A percentile compares a stretch with the other conserved stretches of the same genome.
Evolutionary conservation across 2,888 invertebrate species (phyloP).

Genomic region (Anaspis maculata): DNA sequence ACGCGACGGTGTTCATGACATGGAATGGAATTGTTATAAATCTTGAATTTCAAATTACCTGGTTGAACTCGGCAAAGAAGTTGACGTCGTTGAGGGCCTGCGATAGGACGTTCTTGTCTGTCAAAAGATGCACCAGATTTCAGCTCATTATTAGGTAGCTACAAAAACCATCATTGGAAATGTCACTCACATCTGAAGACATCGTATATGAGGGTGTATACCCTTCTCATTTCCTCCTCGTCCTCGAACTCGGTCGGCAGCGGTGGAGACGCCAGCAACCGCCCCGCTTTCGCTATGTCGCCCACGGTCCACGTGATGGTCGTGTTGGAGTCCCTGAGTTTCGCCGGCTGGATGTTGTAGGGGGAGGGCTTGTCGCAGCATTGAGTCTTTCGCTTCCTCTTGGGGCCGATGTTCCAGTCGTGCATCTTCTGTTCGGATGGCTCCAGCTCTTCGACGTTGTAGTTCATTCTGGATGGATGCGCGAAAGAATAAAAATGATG

Average conservation of each 20-base stretch:
- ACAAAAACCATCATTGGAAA: no score
- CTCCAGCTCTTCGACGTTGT: no score
- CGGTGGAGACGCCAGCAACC: constrained; percentile 47
- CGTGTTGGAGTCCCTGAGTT: constrained; percentile 3
- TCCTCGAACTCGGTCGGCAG: constrained; percentile 47
- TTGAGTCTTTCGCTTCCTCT: constrained; percentile 16
- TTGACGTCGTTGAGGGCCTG: constrained; percentile 55
- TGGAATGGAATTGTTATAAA: no score
- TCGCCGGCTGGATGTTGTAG: not conserved
- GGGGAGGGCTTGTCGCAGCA: constrained; percentile 14
- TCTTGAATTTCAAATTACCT: no score
- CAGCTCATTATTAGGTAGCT: no score
- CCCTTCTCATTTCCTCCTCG: constrained; percentile 66
- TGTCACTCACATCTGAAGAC: constrained; percentile 65
- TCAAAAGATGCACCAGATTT: constrained; percentile 27
- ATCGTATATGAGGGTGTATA: constrained; percentile 65
- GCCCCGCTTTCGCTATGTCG: constrained; percentile 50
- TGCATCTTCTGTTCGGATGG: constrained; percentile 23
- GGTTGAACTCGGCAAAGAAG: no score
- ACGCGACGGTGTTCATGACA: no score
- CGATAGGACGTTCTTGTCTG: constrained; percentile 61
- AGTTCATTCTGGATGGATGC: no score
- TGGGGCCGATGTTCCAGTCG: constrained; percentile 36
- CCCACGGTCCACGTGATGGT: constrained; percentile 39
- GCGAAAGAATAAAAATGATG: no score